A percentile compares a stretch with the other conserved stretches of the same genome.
These are phyloP conservation scores for Stichodactyla mertensii DNA, from an alignment of 64 coral and sea anemone species.

Conservation along the genomic window DNA sequence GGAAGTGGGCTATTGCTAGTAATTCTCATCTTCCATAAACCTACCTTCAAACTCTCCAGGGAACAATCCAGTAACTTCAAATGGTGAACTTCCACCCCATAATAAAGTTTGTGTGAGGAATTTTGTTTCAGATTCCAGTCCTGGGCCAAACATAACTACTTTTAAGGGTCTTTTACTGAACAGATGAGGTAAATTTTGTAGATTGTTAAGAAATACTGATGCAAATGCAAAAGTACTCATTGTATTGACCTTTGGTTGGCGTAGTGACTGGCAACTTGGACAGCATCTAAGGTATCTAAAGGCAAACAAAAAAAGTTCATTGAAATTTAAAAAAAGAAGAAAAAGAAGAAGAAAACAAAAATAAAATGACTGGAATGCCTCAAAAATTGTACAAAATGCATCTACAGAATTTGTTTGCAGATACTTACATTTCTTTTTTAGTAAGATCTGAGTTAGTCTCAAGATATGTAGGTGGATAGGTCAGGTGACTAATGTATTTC, in stretches of 20 bases:
- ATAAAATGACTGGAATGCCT: too few species aligned
- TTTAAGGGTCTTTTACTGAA: slow-evolving; percentile 57
- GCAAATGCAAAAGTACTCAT: slow-evolving; percentile 54
- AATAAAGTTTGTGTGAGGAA: slow-evolving; percentile 63
- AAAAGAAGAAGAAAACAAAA: not conserved
- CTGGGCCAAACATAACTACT: slow-evolving; percentile 95
- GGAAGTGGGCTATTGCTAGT: not conserved
- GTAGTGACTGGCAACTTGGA: slow-evolving; percentile 54
- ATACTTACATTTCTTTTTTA: slow-evolving; percentile 84
- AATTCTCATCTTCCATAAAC: not conserved
- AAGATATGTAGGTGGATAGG: slow-evolving; percentile 62
- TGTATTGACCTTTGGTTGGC: slow-evolving; percentile 5
- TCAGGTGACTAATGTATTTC: slow-evolving; percentile 43
- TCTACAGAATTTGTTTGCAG: not conserved
- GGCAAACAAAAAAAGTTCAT: not conserved
- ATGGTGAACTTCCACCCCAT: slow-evolving; percentile 76
- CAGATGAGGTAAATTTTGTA: slow-evolving; percentile 52
- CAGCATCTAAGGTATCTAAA: slow-evolving; percentile 84
- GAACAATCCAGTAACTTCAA: slow-evolving; percentile 79
- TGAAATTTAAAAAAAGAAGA: not conserved
- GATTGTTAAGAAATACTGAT: slow-evolving; percentile 72
- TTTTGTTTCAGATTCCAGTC: slow-evolving; percentile 79
- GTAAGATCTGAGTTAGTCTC: slow-evolving; percentile 79
- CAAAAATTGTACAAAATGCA: too few species aligned
- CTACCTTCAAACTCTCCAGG: slow-evolving; percentile 88